Base-by-base conservation (phyloP, 2,113 vertebrate species). In the Andinoacara biseriatus region DNA sequence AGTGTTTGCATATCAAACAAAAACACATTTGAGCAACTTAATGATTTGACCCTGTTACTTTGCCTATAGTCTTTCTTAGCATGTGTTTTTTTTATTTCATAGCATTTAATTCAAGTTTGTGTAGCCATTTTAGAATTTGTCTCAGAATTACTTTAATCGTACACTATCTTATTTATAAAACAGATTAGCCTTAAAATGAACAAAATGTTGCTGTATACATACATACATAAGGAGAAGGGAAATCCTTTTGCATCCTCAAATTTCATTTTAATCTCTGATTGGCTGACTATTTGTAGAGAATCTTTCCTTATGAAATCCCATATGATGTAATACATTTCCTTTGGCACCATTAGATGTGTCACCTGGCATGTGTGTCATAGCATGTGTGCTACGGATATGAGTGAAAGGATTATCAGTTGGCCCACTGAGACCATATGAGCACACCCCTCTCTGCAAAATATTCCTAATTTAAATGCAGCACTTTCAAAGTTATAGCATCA, bases 321-420 rank as follows among this genome's bases (percentile, higher is more conserved):
- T 56, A 49, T 80, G 80, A 90, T 87, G 72, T 86, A 85, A 85
- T 78, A 54, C 49, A 60, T 78, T 56, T 85, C 61, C 82, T 85
- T 88, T 90, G 91, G 91, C 90, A 83, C 56, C 1, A 65, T 60
- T 77, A 18, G 35, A 65, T 38, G 17, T 80, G 69, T 91, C 84
- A 85, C 82, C 91, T 91, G 87, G 84, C 81, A 84, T 81, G 62
- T 82, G 77, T 82, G 78, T 69, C 78, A 40, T 29, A 74, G 82
- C 89, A 90, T 90, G 89, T 91, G 85, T 87, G 83, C 86, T 81
- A 74, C 82, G 89, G 93, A 92, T 91, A 91, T 91, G 90, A 93
- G 74, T 72, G 65, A 86, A 88, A 85, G 87, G 93, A 93, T 94
- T 93, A 94, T 92, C 84, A 78, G 83, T 60, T 52, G 57, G 79